Percentiles rank a stretch among this genome's conserved stretches.
Evolutionary conservation across 2,888 invertebrate genomes (phyloP).

Genomic region (Zaprionus lineosus): DNA sequence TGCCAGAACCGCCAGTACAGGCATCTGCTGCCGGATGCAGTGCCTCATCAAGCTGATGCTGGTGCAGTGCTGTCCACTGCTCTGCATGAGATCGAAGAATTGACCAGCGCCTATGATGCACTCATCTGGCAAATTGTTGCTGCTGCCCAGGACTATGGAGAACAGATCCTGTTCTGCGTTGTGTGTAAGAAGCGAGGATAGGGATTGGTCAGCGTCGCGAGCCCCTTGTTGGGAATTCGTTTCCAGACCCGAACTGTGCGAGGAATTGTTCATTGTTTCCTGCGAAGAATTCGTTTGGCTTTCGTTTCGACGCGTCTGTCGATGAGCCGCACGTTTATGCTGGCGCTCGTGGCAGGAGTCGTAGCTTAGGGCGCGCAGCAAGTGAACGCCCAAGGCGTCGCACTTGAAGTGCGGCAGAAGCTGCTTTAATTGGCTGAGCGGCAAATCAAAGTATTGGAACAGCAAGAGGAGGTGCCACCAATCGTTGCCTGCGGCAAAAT

Average conservation of each 20-base stretch:
- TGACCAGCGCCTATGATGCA: constrained; percentile 44
- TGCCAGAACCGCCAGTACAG: constrained; percentile 80
- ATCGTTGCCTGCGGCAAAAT: constrained; percentile 85
- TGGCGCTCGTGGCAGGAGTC: constrained; percentile 55
- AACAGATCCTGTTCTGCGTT: constrained; percentile 77
- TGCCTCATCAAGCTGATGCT: constrained; percentile 78
- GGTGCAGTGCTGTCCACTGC: constrained; percentile 51
- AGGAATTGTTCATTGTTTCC: constrained; percentile 76
- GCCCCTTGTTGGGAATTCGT: constrained; percentile 44
- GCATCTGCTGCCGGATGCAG: constrained; percentile 70
- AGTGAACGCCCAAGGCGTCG: constrained; percentile 75
- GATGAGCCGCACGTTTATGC: constrained; percentile 41
- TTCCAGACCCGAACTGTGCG: constrained; percentile 78
- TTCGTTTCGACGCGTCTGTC: constrained; percentile 43
- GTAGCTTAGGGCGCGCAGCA: constrained; percentile 76
- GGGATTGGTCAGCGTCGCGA: constrained; percentile 42
- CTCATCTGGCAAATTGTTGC: constrained; percentile 64
- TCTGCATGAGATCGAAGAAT: constrained; percentile 75
- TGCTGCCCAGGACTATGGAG: constrained; percentile 79
- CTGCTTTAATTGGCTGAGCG: constrained; percentile 82
- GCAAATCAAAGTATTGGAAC: constrained; percentile 88
- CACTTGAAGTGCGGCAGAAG: constrained; percentile 71
- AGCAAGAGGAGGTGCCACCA: constrained; percentile 89
- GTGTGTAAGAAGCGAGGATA: constrained; percentile 51
- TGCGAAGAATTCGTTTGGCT: constrained; percentile 69